Percentiles rank a stretch among this genome's conserved stretches.
Conservation (phyloP, 1,140 invertebrate genomes). For the Telenomus remus region DNA sequence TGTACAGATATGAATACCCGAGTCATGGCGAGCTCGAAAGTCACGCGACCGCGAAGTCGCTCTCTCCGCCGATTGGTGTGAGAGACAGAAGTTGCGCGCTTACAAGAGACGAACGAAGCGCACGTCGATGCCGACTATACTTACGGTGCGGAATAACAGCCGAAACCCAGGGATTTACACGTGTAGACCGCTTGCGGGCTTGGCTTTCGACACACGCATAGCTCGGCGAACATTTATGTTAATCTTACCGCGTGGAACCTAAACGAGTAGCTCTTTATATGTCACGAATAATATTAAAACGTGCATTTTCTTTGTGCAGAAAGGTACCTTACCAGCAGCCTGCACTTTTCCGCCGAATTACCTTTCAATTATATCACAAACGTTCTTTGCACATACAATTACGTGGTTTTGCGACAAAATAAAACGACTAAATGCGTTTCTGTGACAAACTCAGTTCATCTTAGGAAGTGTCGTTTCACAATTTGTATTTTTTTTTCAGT, state of each 20-base stretch:
- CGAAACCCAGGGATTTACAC: constrained; percentile 67
- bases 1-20: constrained; percentile 27
- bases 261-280: constrained; percentile 48
- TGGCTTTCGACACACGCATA: constrained; percentile 57
- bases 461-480: background rate
- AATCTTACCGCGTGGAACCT: constrained; percentile 50
- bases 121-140: constrained; percentile 22
- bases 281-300: constrained; percentile 42
- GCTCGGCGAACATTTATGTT: constrained; percentile 65
- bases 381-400: constrained; percentile 28
- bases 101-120: constrained; percentile 21
- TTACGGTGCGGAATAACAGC: constrained; percentile 59
- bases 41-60: constrained; percentile 63
- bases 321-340: constrained; percentile 6
- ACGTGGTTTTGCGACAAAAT: constrained; percentile 10
- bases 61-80: constrained; percentile 61
- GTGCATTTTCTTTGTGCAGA: constrained; percentile 28
- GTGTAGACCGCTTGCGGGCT: constrained; percentile 64
- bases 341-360: constrained; percentile 34
- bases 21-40: constrained; percentile 61
- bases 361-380: constrained; percentile 25
- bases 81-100: constrained; percentile 46
- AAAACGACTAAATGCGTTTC: constrained; percentile 29
- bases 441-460: constrained; percentile 26
- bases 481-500: background rate